Percentiles rank a stretch among this genome's conserved stretches.
Evolutionary conservation across 2,888 invertebrate species (phyloP).

Genomic region (Orchestes rusci): DNA sequence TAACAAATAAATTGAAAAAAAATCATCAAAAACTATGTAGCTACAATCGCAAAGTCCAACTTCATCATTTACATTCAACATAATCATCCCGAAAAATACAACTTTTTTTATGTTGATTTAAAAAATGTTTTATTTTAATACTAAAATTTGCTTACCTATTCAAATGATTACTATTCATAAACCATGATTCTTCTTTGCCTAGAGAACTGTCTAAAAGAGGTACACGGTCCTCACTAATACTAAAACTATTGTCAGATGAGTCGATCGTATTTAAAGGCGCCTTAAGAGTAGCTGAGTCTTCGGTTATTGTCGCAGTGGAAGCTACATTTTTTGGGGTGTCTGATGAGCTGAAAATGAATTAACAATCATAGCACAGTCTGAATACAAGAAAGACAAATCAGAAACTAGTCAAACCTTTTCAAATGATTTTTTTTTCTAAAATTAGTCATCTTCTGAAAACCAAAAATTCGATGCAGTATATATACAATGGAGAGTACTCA

Average conservation of each 20-base stretch:
- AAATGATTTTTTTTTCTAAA: too few species aligned
- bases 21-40: background rate
- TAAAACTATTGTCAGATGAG: constrained; percentile 13
- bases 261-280: constrained; percentile 22
- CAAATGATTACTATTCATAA: constrained; percentile 43
- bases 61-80: too few species aligned
- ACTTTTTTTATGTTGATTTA: too few species aligned
- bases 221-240: constrained; percentile 29
- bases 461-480: too few species aligned
- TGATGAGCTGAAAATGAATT: constrained; percentile 15
- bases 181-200: constrained; percentile 48
- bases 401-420: too few species aligned
- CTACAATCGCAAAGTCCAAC: background rate
- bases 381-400: too few species aligned
- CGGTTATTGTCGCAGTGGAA: constrained; percentile 24
- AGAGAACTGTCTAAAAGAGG: constrained; percentile 36
- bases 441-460: constrained; percentile 2
- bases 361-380: too few species aligned
- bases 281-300: constrained; percentile 27
- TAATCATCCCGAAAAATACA: too few species aligned
- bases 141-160: constrained; percentile 38
- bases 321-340: constrained; percentile 17
- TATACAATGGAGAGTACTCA: too few species aligned
- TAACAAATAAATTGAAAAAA: background rate
- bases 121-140: too few species aligned